Base-by-base conservation (phyloP, 2,797 vertebrate species). In the Myotis planiceps region DNA sequence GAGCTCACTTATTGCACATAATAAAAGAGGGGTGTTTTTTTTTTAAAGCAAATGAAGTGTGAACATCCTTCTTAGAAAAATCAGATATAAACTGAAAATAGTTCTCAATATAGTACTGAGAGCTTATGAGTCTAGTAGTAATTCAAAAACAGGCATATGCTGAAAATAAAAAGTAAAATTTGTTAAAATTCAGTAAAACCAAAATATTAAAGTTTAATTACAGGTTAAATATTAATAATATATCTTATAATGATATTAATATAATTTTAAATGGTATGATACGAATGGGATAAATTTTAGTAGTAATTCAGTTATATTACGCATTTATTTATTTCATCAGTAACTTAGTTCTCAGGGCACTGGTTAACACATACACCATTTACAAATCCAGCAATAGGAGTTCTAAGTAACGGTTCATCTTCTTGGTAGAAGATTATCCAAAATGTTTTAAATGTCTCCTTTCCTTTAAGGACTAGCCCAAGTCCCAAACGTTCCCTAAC, bases 171-270 rank as follows among this genome's bases (percentile, higher is more conserved):
- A 13, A 14, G 65, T 72, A 8, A 93, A 97, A 85, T n/a, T 79
- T 91, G 72, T 80, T 68, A 96, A 86, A 69, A 97, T 81, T 96
- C 76, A 97, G 19, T 94, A 75, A 83, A 92, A 71, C 23, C 72
- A 75, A 97, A 97, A 55, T 55, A 60, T 74, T 95, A 96, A 88
- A 21, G n/a, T 10, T 93, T 80, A 55, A 78, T 25, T 60, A 81
- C 21, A 84, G 71, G 6, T 78, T 68, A 69, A 85, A 87, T 68
- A 13, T n/a, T 79, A 65, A 81, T 39, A 7, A 74, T 53, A 16
- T 82, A 23, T 34, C 19, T 80, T 89, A 82, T 34, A 75, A 32
- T 37, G 16, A 58, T 42, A 82, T 66, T 85, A 85, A 63, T 53
- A 75, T 53, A 81, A 65, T 83, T 90, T 90, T 16, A 69, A 94